phyloP scores from a whole-genome alignment of 1,140 invertebrate species.

The Panagrolaimus sp. region DNA sequence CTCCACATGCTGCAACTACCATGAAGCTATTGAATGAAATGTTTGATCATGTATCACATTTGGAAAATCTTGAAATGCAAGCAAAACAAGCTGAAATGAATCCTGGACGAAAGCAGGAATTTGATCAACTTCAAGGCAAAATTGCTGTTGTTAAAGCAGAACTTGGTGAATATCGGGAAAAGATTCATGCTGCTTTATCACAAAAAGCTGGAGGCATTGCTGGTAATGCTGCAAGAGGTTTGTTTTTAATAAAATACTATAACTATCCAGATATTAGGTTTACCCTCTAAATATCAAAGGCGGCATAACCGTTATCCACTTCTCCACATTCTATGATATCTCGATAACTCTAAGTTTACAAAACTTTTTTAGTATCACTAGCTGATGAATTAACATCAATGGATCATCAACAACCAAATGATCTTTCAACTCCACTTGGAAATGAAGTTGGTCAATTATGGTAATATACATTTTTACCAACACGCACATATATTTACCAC shows the following conservation, averaged over 20 bases:
- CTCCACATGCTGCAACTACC: constrained; percentile 2
- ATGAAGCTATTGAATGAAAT: constrained; percentile 16
- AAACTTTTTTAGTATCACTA: background rate
- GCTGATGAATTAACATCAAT: constrained; percentile 22
- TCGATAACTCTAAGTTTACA: no score
- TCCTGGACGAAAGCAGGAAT: background rate
- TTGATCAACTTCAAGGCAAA: background rate
- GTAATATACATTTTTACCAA: background rate
- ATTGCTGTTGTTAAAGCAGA: background rate
- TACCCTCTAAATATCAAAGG: no score
- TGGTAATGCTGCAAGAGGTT: background rate
- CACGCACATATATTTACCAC: background rate
- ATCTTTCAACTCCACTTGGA: constrained; percentile 1
- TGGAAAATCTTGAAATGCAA: constrained; percentile 8
- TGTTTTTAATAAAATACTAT: background rate
- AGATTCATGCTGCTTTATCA: constrained; percentile 10
- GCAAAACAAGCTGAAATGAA: background rate
- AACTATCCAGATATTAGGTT: no score
- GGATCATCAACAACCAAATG: background rate
- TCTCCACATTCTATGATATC: no score
- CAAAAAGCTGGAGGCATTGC: background rate
- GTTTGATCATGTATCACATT: constrained; percentile 9
- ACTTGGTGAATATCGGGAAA: constrained; percentile 13
- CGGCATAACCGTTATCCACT: no score
- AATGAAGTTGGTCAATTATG: constrained; percentile 12